These are phyloP conservation scores for Cloeon dipterum DNA, from an alignment of 2,888 invertebrate species.

Conservation along the genomic window DNA sequence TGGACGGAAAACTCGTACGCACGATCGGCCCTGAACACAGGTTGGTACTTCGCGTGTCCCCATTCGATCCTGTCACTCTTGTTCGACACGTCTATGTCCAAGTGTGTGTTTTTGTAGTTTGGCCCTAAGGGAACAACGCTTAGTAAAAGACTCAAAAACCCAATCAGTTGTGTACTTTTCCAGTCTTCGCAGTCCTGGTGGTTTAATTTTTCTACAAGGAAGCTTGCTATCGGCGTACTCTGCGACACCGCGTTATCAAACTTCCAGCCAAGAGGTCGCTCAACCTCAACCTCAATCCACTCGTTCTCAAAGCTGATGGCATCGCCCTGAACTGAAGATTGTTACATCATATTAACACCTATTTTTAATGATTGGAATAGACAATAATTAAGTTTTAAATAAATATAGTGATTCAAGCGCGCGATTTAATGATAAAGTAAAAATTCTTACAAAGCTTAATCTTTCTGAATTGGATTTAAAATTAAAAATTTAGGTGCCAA, in stretches of 20 bases:
- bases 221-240: not conserved
- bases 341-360: not conserved
- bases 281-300: constrained; percentile 73
- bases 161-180: constrained; percentile 1
- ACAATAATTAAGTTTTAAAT: too few species aligned
- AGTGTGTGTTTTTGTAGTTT: constrained; percentile 58
- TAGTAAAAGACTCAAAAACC: constrained; percentile 7
- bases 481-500: too few species aligned
- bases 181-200: not conserved
- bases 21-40: constrained; percentile 65
- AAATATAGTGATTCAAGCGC: too few species aligned
- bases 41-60: constrained; percentile 84
- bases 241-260: not conserved
- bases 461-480: too few species aligned
- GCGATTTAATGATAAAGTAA: too few species aligned
- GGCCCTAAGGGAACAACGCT: constrained; percentile 18
- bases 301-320: constrained; percentile 55
- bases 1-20: constrained; percentile 89
- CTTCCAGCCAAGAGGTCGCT: constrained; percentile 28
- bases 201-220: constrained; percentile 3
- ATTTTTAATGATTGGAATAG: too few species aligned
- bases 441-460: too few species aligned
- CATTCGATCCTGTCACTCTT: constrained; percentile 85
- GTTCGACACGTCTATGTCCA: constrained; percentile 63
- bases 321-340: not conserved